Evolutionary conservation across 53 echinoderm and acorn worm species (phyloP), one percentile per base, ranked within the genome.

Genomic region (Actinopyga echinites): DNA sequence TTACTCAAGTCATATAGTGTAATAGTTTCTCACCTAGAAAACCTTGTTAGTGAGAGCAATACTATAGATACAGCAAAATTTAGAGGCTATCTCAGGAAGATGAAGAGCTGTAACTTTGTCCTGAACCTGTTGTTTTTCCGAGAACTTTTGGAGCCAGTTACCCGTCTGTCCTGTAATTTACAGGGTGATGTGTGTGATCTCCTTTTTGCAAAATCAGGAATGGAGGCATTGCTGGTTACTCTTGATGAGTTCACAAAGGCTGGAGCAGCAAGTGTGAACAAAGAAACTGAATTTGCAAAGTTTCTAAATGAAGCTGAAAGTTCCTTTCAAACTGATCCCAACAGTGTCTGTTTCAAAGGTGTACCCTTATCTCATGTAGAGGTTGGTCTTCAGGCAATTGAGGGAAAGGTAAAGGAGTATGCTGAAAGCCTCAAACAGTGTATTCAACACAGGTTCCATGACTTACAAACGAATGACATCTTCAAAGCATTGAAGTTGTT

Each of bases 81-180:
- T 1, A 67, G 54, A 15, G 83, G 87, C 33, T 87, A 87, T 73
- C 71, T 87, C 57, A 83, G 82, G 69, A 67, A 67, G 40, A 25
- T 87, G 52, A 87, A 81, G 5, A 83, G 83, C 44, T 71, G 68
- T 69, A 87, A 69, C 26, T 87, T 87, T 83, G 87, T 83, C 20
- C 22, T 87, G 71, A 55, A 83, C 45, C 13, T 83, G 60, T 63
- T 87, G 54, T 68, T 60, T 30, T 58, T 87, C 23, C 42, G 58
- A 56, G 74, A 82, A 82, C 34, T 87, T 23, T 68, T 87, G 82
- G 82, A 73, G 74, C 87, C 87, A 40, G 55, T 87, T 24, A 56
- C 82, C 26, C 40, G 60, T 34, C 54, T 59, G 69, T 87, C 74
- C 87, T 74, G 82, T 45, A 87, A 73, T 73, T 62, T 87, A 3